Evolutionary conservation across 2,888 invertebrate species (phyloP).

Genomic region (Loripinus fragilis): DNA sequence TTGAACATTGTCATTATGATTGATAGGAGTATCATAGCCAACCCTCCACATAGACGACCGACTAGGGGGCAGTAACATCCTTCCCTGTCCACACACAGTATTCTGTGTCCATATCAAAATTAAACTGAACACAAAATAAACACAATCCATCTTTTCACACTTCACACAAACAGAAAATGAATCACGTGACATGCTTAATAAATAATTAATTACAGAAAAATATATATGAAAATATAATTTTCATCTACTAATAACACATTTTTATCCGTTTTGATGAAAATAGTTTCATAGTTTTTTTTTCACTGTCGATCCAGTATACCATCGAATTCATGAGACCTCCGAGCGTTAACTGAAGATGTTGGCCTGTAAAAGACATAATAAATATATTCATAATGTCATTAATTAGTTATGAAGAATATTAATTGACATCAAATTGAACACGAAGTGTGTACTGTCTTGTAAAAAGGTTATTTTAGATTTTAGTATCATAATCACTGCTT

Average conservation of each 20-base stretch:
- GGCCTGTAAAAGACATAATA: constrained; percentile 12
- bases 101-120: neutral
- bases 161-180: neutral
- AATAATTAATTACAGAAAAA: too few species aligned
- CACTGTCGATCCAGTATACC: neutral
- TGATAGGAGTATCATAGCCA: constrained; percentile 49
- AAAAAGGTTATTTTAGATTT: too few species aligned
- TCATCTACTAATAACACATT: too few species aligned
- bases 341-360: neutral
- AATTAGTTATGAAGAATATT: neutral
- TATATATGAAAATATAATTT: too few species aligned
- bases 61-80: constrained; percentile 50
- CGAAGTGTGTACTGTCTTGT: too few species aligned
- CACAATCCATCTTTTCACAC: neutral
- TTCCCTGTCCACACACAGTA: constrained; percentile 46
- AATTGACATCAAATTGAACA: constrained; percentile 6
- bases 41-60: constrained; percentile 52
- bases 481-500: constrained; percentile 1
- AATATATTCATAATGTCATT: constrained; percentile 10
- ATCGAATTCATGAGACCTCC: neutral
- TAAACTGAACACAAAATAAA: neutral
- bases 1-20: constrained; percentile 49
- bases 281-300: too few species aligned
- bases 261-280: too few species aligned
- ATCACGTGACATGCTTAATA: too few species aligned